Percentiles rank a stretch among this genome's conserved stretches.
Evolutionary conservation across 2,888 invertebrate species (phyloP).

Genomic region (Rhagium mordax): DNA sequence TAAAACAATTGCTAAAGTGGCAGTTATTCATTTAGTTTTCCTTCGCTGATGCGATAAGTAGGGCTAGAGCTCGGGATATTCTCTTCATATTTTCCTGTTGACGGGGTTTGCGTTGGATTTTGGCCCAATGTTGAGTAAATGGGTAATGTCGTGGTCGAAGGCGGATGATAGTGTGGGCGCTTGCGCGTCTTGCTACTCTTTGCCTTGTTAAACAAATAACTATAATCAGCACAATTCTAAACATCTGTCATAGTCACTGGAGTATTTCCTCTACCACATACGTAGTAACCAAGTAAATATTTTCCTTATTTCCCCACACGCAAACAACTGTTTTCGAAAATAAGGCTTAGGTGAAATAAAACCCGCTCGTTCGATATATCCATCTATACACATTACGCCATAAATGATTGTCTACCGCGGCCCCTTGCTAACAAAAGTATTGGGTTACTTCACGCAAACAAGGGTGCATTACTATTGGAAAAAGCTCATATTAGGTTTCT

Average conservation of each 20-base stretch:
- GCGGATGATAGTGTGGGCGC: background rate
- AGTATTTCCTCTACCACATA: too few species aligned
- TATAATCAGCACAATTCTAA: too few species aligned
- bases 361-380: background rate
- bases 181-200: too few species aligned
- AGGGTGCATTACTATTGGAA: constrained; percentile 23
- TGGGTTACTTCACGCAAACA: constrained; percentile 18
- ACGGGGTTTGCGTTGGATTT: background rate
- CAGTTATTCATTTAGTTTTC: constrained; percentile 22
- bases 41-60: constrained; percentile 4
- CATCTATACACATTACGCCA: constrained; percentile 6
- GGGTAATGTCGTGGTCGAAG: background rate
- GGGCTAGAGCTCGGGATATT: background rate
- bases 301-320: too few species aligned
- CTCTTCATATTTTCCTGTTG: background rate
- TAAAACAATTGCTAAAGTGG: constrained; percentile 11
- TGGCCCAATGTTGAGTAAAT: background rate
- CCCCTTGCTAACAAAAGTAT: constrained; percentile 1
- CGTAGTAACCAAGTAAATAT: too few species aligned
- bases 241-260: too few species aligned
- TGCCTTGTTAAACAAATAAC: too few species aligned
- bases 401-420: constrained; percentile 3
- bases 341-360: background rate
- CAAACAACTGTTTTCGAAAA: background rate
- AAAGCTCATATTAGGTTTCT: constrained; percentile 22